Percentiles rank a stretch among this genome's conserved stretches.
phyloP scores from a whole-genome alignment of 1,140 invertebrate genomes.

The Cotesia typhae region DNA sequence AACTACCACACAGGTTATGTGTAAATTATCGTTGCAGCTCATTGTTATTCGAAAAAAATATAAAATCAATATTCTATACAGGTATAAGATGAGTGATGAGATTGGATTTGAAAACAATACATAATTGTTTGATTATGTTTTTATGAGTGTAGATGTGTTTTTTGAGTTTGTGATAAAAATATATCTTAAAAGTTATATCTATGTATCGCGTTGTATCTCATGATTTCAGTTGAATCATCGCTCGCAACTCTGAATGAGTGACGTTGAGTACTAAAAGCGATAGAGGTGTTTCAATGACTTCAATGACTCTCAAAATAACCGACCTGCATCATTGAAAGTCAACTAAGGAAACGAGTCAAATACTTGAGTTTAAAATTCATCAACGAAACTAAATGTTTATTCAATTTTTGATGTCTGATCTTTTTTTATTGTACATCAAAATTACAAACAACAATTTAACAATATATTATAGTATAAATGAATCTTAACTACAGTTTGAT shows the following conservation, averaged over 20 bases:
- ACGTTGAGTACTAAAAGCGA: neutral
- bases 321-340: slow-evolving; percentile 13
- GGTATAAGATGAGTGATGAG: too few species aligned
- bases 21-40: too few species aligned
- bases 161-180: neutral
- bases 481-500: too few species aligned
- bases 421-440: neutral
- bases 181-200: neutral
- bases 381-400: neutral
- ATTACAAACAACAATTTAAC: too few species aligned
- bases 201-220: neutral
- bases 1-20: too few species aligned
- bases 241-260: slow-evolving; percentile 6
- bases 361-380: neutral
- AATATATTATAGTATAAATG: too few species aligned
- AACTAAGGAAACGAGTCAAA: neutral
- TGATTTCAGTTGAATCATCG: slow-evolving; percentile 8
- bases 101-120: too few species aligned
- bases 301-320: slow-evolving; percentile 2
- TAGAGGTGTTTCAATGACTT: neutral
- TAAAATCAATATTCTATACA: too few species aligned
- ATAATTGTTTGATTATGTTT: too few species aligned
- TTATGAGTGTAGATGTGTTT: too few species aligned
- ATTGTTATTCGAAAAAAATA: too few species aligned
- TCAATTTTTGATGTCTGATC: neutral